Evolutionary conservation across 2,888 invertebrate genomes (phyloP), one percentile per base, ranked within the genome.

Genomic region (Acronicta aceris): DNA sequence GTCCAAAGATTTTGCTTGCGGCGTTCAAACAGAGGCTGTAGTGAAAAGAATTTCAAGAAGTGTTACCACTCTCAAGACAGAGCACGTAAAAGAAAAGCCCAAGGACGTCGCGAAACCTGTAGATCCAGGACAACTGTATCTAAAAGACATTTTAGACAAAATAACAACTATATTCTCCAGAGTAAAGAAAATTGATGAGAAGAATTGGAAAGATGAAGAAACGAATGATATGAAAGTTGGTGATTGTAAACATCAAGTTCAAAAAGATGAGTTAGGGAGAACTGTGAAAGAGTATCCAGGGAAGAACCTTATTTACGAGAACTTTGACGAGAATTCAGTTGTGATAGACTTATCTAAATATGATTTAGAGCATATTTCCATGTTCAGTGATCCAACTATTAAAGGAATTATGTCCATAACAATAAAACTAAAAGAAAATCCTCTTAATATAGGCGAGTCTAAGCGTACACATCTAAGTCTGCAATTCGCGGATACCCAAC

Each of bases 121-220:
- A 6, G 89, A 89, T 65, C 74, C 85, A 6, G 87, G 88, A 3
- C 85, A 89, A 63, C 53, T 83, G 33, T 88, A 90, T 53, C 72
- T 93, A 0, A 89, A 88, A 78, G 83, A 88, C 51, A 78, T 92
- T 13, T 58, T 93, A 10, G 86, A 91, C 25, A 90, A 90, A 81
- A 86, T 92, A 36, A 87, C 89, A 21, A 84, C 82, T 0, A 82
- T 91, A 68, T 89, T 89, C 59, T 79, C 86, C 0, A 87, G 81
- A 74, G 71, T 65, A 4, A 81, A 68, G 27, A 82, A 80, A 49
- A 33, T 51, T 3, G 79, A 80, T 43, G 61, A 72, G 0, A 68
- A 62, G 9, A 50, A 16, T 42, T 58, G 58, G 15, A 65, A 65
- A 13, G 60, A 67, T 53, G 57, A 61, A 0, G 61, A 71, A 42